Base-by-base conservation (phyloP, 2,888 invertebrate species). In the Erebia palarica region DNA sequence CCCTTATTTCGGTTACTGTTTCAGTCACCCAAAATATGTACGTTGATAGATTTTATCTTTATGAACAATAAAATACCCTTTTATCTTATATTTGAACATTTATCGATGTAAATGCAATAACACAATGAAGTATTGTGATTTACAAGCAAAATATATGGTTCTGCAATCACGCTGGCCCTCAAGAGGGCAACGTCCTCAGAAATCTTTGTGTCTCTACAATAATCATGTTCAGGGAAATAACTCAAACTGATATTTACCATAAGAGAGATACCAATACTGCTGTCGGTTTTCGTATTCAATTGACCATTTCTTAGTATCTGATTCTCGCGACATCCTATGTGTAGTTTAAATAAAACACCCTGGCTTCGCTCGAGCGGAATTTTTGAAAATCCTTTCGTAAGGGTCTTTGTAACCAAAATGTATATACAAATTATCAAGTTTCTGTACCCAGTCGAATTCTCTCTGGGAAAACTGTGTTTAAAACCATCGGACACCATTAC, bases 171-270 rank as follows among this genome's bases (percentile, higher is more conserved):
- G 64, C 74, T 79, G 83, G 78, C 86, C 87, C 79, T 87, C 86
- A 70, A 69, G 72, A 78, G 83, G 81, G 76, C 82, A 78, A 81
- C 81, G 85, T 82, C 84, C 84, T 82, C 77, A 75, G 76, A 78
- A 78, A 79, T 77, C 75, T 80, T 83, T 81, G 80, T 69, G 72
- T 78, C 81, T 82, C 81, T 81, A 84, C 83, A 84, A 86, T 84
- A 86, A 82, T 78, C 78, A 70, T 82, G 77, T 80, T 70, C 80
- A 75, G 83, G 69, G 59, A 71, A 71, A 75, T 70, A 71, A 68
- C 65, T 68, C 63, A 73, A 74, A 70, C 69, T 64, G 70, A 68
- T 70, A 71, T 73, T 67, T 67, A 67, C 61, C 58, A 63, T 71
- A 60, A 69, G 55, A 47, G 55, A 66, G 61, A 72, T 69, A 27